Evolutionary conservation across 2,113 vertebrate genomes (phyloP).

Genomic region (Leucoraja erinaceus): DNA sequence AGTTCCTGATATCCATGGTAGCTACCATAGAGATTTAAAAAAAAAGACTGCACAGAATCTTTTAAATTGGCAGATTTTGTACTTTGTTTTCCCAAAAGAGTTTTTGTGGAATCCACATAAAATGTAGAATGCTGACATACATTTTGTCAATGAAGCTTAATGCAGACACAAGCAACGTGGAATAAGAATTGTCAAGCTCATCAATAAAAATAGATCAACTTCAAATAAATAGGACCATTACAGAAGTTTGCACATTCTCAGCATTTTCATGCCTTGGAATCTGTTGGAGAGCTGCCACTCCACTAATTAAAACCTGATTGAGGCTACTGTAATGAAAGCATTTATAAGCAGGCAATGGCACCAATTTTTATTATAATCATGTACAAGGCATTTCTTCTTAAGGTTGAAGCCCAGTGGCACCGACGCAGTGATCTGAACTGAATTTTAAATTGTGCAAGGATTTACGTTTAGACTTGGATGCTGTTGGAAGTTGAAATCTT

Average conservation of each 20-base stretch:
- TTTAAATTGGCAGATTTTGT: background rate
- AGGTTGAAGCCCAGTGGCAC: background rate
- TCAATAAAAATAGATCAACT: background rate
- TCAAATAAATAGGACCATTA: slow-evolving; percentile 3
- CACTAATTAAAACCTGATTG: background rate
- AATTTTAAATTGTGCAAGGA: background rate
- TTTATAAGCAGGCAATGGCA: background rate
- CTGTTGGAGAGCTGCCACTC: background rate
- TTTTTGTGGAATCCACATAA: background rate
- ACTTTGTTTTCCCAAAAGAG: background rate
- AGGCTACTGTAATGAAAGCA: background rate
- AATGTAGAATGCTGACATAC: background rate
- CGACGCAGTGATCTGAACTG: background rate
- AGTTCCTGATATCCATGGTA: background rate
- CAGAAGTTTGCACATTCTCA: background rate
- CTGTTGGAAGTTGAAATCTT: too few relatives aligned
- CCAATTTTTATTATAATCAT: background rate
- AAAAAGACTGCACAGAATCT: background rate
- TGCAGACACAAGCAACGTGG: background rate
- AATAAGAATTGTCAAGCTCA: background rate
- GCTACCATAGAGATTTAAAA: background rate
- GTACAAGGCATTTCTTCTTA: background rate
- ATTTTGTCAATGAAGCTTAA: background rate
- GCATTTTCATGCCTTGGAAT: background rate
- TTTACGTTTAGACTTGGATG: too few relatives aligned